Base-by-base conservation (phyloP, 2,113 vertebrate species). In the Erpornis zantholeuca region DNA sequence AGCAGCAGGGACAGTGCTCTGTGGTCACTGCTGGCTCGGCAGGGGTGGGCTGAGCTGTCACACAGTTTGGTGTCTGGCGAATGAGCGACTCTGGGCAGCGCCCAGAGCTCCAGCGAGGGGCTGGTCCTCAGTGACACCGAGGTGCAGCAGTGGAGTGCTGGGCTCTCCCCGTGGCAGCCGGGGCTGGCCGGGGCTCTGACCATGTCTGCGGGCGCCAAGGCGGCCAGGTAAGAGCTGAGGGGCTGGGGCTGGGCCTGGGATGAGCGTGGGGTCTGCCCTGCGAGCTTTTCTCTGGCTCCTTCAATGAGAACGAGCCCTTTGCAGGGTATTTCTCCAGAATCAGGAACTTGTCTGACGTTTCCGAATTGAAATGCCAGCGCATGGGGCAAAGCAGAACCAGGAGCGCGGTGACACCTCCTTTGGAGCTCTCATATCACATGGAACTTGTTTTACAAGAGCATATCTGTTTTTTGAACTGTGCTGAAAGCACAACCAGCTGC, bases 401-500 rank as follows among this genome's bases (percentile, higher is more conserved):
- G 40, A 42, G 22, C 0, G 0, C 4, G n/a, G 24, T 29, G 65
- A 4, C n/a, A 11, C 3, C 0, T 13, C 2, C 2, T 44, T 9
- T 11, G 61, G 20, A 53, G 75, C 49, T 29, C n/a, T 35, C 35
- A 4, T 25, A 13, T 57, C 71, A 2, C 18, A 1, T 13, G 22
- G 14, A 80, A 35, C 29, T 72, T 49, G 14, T 38, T 56, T 69
- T 24, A 12, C n/a, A 15, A 3, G 57, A 47, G 12, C 0, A 0
- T 42, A 21, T 33, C 29, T 1, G 5, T 1, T 42, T 47, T 53
- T 19, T n/a, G 36, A 36, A 0, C 66, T 9, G 29, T 12, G 29
- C 25, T 31, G 66, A 36, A 36, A 57, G 27, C 2, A 3, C 0
- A 0, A 60, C 19, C 36, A 16, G 35, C 61, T 36, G 36, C 29